Evolutionary conservation across 1,140 invertebrate species (phyloP), one percentile per base, ranked within the genome.

Genomic region (Nomia melanderi): DNA sequence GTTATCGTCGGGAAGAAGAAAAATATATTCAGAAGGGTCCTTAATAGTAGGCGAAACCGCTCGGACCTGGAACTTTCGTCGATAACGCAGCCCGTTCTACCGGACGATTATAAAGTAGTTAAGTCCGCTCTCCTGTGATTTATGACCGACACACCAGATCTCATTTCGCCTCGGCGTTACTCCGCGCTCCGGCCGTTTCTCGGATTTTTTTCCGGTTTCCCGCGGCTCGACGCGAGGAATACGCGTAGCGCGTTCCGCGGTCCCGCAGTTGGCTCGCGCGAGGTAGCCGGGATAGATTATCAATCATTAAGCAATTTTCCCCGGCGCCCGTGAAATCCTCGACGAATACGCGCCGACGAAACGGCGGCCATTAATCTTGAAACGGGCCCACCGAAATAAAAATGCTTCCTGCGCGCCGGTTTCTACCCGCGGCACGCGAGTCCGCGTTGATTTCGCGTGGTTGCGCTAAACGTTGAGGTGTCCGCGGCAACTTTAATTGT

Each of bases 31-130:
- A n/a, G n/a, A n/a, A n/a, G n/a, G n/a, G n/a, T n/a, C n/a, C n/a
- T n/a, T 76, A 83, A 83, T 75, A 77, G 75, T 56, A 60, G 60
- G 56, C 54, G n/a, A n/a, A 50, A 25, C 60, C 6, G 66, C 54
- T 31, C 1, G 14, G 39, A 78, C 64, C 66, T 53, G 76, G 64
- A 83, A 83, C 71, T 83, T 83, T 83, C 63, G 78, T 74, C 82
- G 82, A 83, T 83, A 83, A 83, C 81, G 75, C 76, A 63, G 62
- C 76, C 77, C 36, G 59, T 27, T 47, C 60, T 44, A 23, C 9
- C 66, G 75, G 77, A 78, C 69, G 70, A 56, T 83, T 83, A 72
- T 79, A 83, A 83, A 83, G 82, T 72, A 83, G 82, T 83, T 79
- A 83, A 83, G 82, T 82, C 71, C 44, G 39, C 41, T 44, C 41